Conservation (phyloP, 2,113 vertebrate species). For the Heloderma charlesbogerti region DNA sequence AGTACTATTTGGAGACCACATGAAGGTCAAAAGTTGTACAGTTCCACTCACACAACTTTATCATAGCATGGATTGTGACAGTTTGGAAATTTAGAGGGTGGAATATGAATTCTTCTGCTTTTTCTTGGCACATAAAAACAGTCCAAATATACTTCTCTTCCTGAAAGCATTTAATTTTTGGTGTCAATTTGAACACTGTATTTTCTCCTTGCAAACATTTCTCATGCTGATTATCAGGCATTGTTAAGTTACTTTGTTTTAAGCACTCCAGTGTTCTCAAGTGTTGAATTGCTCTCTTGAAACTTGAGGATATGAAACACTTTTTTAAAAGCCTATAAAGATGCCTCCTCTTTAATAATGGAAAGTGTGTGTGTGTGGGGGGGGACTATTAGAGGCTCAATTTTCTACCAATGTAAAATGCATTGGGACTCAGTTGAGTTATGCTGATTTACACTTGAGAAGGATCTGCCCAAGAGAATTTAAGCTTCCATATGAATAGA, state of each 20-base stretch:
- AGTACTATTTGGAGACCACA: constrained; percentile 38
- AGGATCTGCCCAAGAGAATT: neutral
- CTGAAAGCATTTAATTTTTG: neutral
- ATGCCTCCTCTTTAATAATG: constrained; percentile 52
- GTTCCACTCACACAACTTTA: constrained; percentile 34
- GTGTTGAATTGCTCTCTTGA: constrained; percentile 48
- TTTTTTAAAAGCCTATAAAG: constrained; percentile 55
- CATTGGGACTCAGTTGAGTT: constrained; percentile 21
- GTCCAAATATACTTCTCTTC: constrained; percentile 23
- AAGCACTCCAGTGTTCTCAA: constrained; percentile 47
- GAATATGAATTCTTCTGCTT: constrained; percentile 50
- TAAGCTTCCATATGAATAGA: constrained; percentile 52
- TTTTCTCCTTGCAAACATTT: constrained; percentile 60
- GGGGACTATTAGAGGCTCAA: constrained; percentile 23
- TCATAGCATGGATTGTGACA: constrained; percentile 52
- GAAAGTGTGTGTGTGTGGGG: no score
- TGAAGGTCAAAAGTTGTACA: constrained; percentile 46
- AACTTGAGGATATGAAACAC: constrained; percentile 65
- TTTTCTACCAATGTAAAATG: constrained; percentile 48
- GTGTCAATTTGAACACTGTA: constrained; percentile 39
- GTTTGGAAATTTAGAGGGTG: constrained; percentile 53
- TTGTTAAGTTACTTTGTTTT: constrained; percentile 52
- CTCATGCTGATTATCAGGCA: constrained; percentile 46
- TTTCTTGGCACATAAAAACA: constrained; percentile 51
- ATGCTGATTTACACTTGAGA: neutral